A percentile compares a stretch with the other conserved stretches of the same genome.
These are phyloP conservation scores for Bembecia ichneumoniformis DNA, from an alignment of 2,888 invertebrate species.

Conservation along the genomic window DNA sequence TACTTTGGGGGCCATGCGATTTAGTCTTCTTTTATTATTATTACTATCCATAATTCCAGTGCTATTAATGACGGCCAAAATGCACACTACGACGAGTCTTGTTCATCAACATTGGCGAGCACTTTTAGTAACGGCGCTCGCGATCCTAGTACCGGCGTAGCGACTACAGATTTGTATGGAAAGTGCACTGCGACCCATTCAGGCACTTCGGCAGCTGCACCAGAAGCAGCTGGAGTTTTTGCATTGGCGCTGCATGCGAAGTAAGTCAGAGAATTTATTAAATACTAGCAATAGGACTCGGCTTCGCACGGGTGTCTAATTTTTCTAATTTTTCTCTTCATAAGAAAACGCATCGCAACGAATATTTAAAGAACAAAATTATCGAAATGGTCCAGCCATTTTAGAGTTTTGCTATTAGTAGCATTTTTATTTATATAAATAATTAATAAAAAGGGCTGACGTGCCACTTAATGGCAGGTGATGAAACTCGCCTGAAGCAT, in stretches of 20 bases:
- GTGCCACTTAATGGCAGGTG: too few relatives aligned
- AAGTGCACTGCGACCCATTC: slow-evolving; percentile 99
- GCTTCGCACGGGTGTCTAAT: too few relatives aligned
- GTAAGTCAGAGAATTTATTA: slow-evolving; percentile 71
- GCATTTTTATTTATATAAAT: too few relatives aligned
- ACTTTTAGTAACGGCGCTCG: slow-evolving; percentile 99
- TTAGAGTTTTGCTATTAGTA: too few relatives aligned
- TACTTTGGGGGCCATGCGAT: too few relatives aligned
- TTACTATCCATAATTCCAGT: slow-evolving; percentile 45
- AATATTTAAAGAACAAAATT: too few relatives aligned
- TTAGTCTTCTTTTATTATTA: too few relatives aligned
- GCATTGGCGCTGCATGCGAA: slow-evolving; percentile 98
- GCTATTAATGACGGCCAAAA: slow-evolving; percentile 99
- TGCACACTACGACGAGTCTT: slow-evolving; percentile 99
- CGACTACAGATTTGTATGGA: slow-evolving; percentile 98
- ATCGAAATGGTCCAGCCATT: too few relatives aligned
- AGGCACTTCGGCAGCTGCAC: slow-evolving; percentile 99
- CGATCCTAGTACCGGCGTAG: slow-evolving; percentile 98
- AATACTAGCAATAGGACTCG: too few relatives aligned
- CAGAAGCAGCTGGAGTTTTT: slow-evolving; percentile 98
- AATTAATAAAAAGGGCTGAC: too few relatives aligned
- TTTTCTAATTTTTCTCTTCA: neutral
- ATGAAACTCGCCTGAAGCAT: too few relatives aligned
- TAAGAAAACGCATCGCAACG: neutral
- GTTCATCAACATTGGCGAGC: slow-evolving; percentile 97